phyloP scores from a whole-genome alignment of 35 echinoderm and acorn worm species.

The Diadema setosum region DNA sequence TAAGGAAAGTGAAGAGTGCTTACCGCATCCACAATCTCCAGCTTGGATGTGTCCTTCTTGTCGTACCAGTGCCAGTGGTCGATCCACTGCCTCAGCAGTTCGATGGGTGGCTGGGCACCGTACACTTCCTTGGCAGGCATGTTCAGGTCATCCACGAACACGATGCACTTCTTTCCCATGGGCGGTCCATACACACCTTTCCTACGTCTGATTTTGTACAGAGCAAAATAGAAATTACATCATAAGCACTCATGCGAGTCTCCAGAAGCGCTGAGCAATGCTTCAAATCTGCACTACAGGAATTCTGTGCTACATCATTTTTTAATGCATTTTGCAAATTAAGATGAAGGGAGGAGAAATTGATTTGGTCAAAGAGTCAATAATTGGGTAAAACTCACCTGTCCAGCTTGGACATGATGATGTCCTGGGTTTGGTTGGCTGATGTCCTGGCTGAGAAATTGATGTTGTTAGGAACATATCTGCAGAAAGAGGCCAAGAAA shows the following conservation, averaged over 20 bases:
- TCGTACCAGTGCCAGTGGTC: slow-evolving; percentile 97
- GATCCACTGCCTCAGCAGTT: slow-evolving; percentile 84
- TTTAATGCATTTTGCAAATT: too few species aligned
- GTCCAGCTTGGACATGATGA: slow-evolving; percentile 99
- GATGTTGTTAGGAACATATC: slow-evolving; percentile 97
- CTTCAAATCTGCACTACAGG: too few species aligned
- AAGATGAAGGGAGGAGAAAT: too few species aligned
- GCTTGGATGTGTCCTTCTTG: slow-evolving; percentile 93
- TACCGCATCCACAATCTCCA: slow-evolving; percentile 78
- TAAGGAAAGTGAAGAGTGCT: not conserved
- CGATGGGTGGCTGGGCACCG: slow-evolving; percentile 97
- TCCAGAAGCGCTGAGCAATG: not conserved
- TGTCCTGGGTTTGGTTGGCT: slow-evolving; percentile 99
- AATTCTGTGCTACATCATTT: too few species aligned
- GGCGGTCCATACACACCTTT: slow-evolving; percentile 95
- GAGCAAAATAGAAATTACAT: not conserved
- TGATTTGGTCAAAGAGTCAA: too few species aligned
- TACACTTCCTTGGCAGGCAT: slow-evolving; percentile 98
- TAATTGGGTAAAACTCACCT: too few species aligned
- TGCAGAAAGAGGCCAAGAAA: slow-evolving; percentile 20
- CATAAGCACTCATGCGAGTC: not conserved
- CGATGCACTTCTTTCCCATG: slow-evolving; percentile 95
- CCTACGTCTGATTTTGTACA: slow-evolving; percentile 60
- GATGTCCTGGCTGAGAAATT: slow-evolving; percentile 96
- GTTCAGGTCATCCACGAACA: slow-evolving; percentile 98